Base-by-base conservation (phyloP, 1,140 invertebrate genomes). In the Phortica variegata region DNA sequence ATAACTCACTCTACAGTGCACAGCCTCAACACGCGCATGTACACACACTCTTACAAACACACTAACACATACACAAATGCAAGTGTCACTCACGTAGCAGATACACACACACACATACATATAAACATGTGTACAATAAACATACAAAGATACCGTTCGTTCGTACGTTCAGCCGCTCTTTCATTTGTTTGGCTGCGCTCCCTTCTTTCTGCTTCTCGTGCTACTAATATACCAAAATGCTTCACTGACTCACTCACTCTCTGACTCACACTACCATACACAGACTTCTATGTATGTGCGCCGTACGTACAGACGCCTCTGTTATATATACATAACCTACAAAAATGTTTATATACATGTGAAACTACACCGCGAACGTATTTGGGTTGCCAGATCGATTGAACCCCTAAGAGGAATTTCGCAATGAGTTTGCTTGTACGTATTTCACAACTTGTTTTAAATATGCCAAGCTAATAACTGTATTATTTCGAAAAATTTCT, bases 311-410 rank as follows among this genome's bases (percentile, higher is more conserved):
- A 47, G 13, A 39, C 48, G 53, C 53, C 46, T 43, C 57, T 63
- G 66, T 63, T 72, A 72, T 72, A 72, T 72, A 72, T 60, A 72
- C 63, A 72, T 72, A 72, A 72, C 68, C 68, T 72, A 72, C 68
- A 72, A 72, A 72, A 72, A 65, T 72, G 71, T 52, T 61, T 71
- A 66, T 48, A 33, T 48, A 41, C 17, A 32, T 29, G 31, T 38
- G 13, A 33, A 20, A 33, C 29, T 46, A n/a, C n/a, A n/a, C n/a
- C n/a, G n/a, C n/a, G n/a, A n/a, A n/a, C n/a, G n/a, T n/a, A n/a
- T n/a, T n/a, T n/a, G n/a, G n/a, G n/a, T n/a, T n/a, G n/a, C n/a
- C n/a, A n/a, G n/a, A n/a, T n/a, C n/a, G n/a, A n/a, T n/a, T n/a
- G n/a, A n/a, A n/a, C n/a, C n/a, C n/a, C n/a, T n/a, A n/a, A n/a